These are phyloP conservation scores for Syngnathus typhle DNA, from an alignment of 2,113 vertebrate species.

Conservation along the genomic window DNA sequence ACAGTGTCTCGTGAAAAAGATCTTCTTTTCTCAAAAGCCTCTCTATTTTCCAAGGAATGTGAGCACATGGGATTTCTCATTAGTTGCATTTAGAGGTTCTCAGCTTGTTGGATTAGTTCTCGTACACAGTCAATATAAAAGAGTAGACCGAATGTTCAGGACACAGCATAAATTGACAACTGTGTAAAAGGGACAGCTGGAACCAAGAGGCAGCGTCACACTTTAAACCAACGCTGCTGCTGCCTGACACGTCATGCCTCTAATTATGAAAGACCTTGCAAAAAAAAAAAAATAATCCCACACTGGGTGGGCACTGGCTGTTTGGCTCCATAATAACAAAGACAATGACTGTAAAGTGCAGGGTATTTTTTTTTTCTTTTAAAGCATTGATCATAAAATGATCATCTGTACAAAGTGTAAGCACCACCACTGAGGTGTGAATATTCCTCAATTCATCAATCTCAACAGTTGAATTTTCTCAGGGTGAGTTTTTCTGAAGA, in stretches of 20 bases:
- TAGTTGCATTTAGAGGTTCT: constrained; percentile 30
- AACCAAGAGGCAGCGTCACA: background rate
- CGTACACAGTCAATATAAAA: constrained; percentile 1
- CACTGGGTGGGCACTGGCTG: background rate
- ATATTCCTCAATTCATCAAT: background rate
- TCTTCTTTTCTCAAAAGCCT: constrained; percentile 32
- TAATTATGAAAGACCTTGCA: constrained; percentile 1
- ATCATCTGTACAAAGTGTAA: background rate
- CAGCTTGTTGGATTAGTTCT: constrained; percentile 7
- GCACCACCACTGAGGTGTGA: background rate
- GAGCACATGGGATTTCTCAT: constrained; percentile 34
- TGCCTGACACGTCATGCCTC: constrained; percentile 1
- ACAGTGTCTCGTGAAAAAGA: constrained; percentile 41
- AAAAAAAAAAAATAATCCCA: background rate
- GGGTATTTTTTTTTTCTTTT: background rate
- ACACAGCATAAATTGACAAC: background rate
- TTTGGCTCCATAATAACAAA: constrained; percentile 4
- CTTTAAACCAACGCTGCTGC: background rate
- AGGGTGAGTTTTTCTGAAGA: too few species aligned
- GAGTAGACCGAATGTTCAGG: background rate
- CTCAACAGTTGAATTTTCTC: too few species aligned
- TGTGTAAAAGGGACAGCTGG: constrained; percentile 4
- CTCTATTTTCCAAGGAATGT: constrained; percentile 44
- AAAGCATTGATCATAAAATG: background rate
- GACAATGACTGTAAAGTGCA: too few species aligned